These are phyloP conservation scores for Neotoxoptera formosana DNA, from an alignment of 1,140 invertebrate genomes.

Conservation along the genomic window DNA sequence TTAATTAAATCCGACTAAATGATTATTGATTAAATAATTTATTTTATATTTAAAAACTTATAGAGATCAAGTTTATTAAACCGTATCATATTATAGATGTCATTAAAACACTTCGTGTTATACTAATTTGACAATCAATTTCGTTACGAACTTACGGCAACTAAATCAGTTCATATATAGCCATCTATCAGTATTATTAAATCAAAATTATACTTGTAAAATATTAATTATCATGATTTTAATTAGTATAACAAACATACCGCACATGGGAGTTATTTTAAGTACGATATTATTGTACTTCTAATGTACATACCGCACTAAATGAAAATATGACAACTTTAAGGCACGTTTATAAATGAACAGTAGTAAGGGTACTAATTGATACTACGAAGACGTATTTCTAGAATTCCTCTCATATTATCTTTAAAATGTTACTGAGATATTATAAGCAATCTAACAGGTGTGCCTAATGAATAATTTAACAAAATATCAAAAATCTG, in stretches of 20 bases:
- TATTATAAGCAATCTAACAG: background rate
- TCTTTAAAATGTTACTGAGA: background rate
- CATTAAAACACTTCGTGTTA: background rate
- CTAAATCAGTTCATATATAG: background rate
- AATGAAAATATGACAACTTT: background rate
- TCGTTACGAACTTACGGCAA: background rate
- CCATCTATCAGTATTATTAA: background rate
- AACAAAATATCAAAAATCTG: background rate
- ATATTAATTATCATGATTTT: background rate
- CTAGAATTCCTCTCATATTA: background rate
- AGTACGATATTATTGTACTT: background rate
- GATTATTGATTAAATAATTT: background rate
- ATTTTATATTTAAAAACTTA: slow-evolving; percentile 15
- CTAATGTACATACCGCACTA: background rate
- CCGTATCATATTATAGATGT: background rate
- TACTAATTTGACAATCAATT: background rate
- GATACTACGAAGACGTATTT: background rate
- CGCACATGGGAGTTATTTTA: background rate
- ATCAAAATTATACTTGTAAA: background rate
- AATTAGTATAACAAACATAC: background rate
- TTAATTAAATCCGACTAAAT: background rate
- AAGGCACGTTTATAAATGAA: slow-evolving; percentile 3
- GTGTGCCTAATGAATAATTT: background rate
- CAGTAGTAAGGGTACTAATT: background rate
- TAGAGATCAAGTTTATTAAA: background rate